These are phyloP conservation scores for Bombycilla garrulus DNA, from an alignment of 2,113 vertebrate genomes.

Conservation along the genomic window DNA sequence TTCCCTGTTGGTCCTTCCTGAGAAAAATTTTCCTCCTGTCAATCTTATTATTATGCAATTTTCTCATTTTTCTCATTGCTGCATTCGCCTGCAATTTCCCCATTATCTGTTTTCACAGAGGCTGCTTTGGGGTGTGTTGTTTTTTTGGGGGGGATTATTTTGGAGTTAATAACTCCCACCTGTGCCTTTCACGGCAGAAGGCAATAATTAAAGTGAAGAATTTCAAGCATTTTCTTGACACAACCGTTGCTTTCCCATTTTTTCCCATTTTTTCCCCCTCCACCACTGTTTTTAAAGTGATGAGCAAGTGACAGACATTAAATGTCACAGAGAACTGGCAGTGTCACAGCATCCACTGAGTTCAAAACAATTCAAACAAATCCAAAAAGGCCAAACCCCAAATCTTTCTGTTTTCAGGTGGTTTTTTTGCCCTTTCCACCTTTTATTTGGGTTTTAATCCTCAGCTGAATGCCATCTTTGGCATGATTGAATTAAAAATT, in stretches of 20 bases:
- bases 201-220: conserved; percentile 36
- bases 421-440: background rate
- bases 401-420: background rate
- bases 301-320: background rate
- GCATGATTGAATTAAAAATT: background rate
- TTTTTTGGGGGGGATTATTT: background rate
- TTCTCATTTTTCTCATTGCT: background rate
- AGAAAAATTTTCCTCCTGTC: background rate
- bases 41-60: background rate
- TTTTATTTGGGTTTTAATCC: background rate
- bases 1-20: background rate
- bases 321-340: background rate
- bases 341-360: background rate
- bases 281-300: background rate
- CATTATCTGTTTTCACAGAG: background rate
- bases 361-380: background rate
- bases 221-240: conserved; percentile 36
- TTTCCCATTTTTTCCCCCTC: background rate
- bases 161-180: conserved; percentile 19
- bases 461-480: background rate
- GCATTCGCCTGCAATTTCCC: background rate
- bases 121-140: background rate
- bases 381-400: background rate
- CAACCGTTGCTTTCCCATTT: background rate
- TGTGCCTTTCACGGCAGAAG: background rate